phyloP scores from a whole-genome alignment of 1,140 invertebrate genomes.

The Papilio polytes region DNA sequence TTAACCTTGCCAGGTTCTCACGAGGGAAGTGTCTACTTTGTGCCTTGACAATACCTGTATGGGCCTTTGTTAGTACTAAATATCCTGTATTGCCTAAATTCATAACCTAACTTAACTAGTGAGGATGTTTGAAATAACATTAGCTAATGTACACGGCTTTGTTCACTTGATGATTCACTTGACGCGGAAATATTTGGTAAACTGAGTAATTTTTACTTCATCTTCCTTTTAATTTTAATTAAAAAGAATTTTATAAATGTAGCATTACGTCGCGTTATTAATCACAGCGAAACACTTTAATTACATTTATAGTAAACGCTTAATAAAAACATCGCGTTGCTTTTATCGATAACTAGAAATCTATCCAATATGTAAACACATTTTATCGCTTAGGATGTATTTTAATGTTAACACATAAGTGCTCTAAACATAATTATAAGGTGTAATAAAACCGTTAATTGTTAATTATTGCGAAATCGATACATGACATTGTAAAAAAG shows the following conservation, averaged over 20 bases:
- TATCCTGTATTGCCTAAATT: slow-evolving; percentile 77
- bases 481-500: slow-evolving; percentile 81
- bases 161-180: slow-evolving; percentile 46
- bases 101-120: slow-evolving; percentile 43
- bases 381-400: not conserved
- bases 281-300: not conserved
- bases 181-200: slow-evolving; percentile 46
- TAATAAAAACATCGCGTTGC: not conserved
- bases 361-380: not conserved
- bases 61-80: slow-evolving; percentile 77
- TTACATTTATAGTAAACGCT: not conserved
- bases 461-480: slow-evolving; percentile 70
- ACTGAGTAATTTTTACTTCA: slow-evolving; percentile 43
- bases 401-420: not conserved
- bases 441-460: slow-evolving; percentile 58
- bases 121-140: slow-evolving; percentile 62
- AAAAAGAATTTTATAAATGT: not conserved
- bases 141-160: slow-evolving; percentile 49
- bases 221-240: slow-evolving; percentile 28
- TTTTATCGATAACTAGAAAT: not conserved
- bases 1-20: slow-evolving; percentile 82
- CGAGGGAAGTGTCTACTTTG: slow-evolving; percentile 82
- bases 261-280: not conserved
- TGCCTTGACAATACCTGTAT: slow-evolving; percentile 82
- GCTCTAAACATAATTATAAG: not conserved